Base-by-base conservation (phyloP, 2,888 invertebrate species). In the Tipula helvola region DNA sequence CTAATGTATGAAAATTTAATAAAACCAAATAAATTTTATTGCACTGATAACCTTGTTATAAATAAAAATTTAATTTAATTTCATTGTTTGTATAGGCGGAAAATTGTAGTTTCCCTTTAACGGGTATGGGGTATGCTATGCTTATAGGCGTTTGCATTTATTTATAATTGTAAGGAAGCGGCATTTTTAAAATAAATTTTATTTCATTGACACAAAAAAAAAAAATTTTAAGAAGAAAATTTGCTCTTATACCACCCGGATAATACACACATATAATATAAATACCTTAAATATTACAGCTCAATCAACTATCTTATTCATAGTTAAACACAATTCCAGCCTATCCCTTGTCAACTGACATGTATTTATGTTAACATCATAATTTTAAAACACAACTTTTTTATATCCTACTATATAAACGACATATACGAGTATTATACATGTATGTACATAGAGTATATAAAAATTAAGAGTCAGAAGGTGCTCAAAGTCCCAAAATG, bases 311-410 rank as follows among this genome's bases (percentile, higher is more conserved):
- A 84, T 84, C 84, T 84, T 41, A 84, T 84, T 84, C 84, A 84
- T 52, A 44, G 3, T 39, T 84, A 39, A 39, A 84, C 5, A 84
- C 39, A 84, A 84, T 16, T 84, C 39, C 16, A 84, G 18, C 84
- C 39, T 39, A 84, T 84, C 84, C 84, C 84, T 84, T 84, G 84
- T 84, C 84, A 84, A 84, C 39, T 84, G 84, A 84, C 84, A 84
- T 84, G 84, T 84, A 84, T 84, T 84, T 84, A 84, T 84, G 84
- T 84, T 84, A 84, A 84, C 84, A 84, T 84, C 84, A 84, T 84
- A 84, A 84, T 84, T 84, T 84, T 84, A 36, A 39, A 39, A 39
- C 41, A 36, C n/a, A 84, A 28, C 28, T 28, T 16, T 39, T 84
- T 84, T 84, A 84, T 39, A 39, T 13, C 41, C 16, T 41, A 39